These are phyloP conservation scores for Aplysina aerophoba DNA, from an alignment of 37 sponge, comb jelly and placozoan species.

Conservation along the genomic window DNA sequence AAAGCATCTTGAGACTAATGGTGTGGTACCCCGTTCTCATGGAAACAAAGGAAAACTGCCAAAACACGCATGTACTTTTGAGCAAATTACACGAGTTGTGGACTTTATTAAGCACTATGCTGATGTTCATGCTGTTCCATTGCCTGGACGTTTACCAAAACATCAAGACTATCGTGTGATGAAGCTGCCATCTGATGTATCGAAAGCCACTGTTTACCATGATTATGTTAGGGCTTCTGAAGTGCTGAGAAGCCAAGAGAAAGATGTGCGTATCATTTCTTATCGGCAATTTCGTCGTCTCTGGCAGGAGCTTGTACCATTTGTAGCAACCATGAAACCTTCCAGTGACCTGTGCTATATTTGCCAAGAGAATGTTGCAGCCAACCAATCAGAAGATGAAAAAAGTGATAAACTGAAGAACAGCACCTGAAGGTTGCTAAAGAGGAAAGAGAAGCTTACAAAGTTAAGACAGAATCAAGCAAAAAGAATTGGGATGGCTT, in stretches of 20 bases:
- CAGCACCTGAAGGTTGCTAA: conserved; percentile 25
- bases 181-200: conserved; percentile 42
- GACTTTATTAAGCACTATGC: conserved; percentile 11
- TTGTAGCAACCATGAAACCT: conserved; percentile 25
- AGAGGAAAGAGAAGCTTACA: conserved; percentile 29
- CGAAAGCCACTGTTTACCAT: conserved; percentile 11
- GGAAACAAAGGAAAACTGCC: conserved; percentile 11
- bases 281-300: background rate
- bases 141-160: conserved; percentile 60
- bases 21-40: conserved; percentile 8
- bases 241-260: background rate
- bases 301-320: conserved; percentile 17
- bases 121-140: conserved; percentile 31
- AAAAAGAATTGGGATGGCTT: background rate
- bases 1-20: conserved; percentile 11
- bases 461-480: background rate
- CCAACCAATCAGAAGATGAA: conserved; percentile 15
- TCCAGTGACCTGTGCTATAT: conserved; percentile 43
- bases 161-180: conserved; percentile 38
- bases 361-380: conserved; percentile 38
- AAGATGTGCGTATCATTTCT: background rate
- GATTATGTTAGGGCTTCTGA: background rate
- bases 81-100: conserved; percentile 11
- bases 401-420: conserved; percentile 24
- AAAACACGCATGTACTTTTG: conserved; percentile 3